Base-by-base conservation (phyloP, 2,888 invertebrate genomes). In the Fragum whitleyi region DNA sequence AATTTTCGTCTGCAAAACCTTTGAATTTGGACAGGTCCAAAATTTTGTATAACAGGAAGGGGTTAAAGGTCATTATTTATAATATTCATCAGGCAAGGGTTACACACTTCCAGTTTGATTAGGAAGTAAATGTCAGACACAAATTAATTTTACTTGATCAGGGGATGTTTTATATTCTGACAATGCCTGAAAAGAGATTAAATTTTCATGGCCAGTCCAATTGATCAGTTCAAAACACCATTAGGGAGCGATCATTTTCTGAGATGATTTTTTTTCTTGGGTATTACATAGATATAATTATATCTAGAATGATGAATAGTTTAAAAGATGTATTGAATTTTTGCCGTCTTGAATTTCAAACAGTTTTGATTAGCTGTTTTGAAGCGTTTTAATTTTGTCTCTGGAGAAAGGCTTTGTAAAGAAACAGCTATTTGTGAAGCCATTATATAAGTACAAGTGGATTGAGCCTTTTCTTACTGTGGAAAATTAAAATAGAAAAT, bases 141-240 rank as follows among this genome's bases (percentile, higher is more conserved):
- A 77, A 77, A 77, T 77, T 77, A 71, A 77, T 77, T 77, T 77
- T 71, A 72, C 74, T 39, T 77, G 74, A 57, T 71, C 68, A 72
- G 70, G 65, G n/a, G 62, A 62, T 62, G 62, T 62, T 62, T 62
- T 62, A 62, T 62, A 62, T 62, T 62, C 62, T 36, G 62, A 62
- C 62, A 62, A 62, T 62, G 62, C 80, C 73, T 73, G 71, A 76
- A 80, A 80, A 55, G 68, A 72, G 69, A 82, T 82, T 82, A 79
- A 82, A 82, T 74, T 82, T 79, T 82, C 82, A 82, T 82, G 82
- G 74, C 61, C 28, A 47, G 57, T 28, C 47, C 65, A 79, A 62
- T 70, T 69, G 73, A 79, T 82, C 51, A 57, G 70, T 74, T 42
- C 70, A 79, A 79, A 74, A 51, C 59, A 65, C 39, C 82, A 36